Evolutionary conservation across 2,888 invertebrate species (phyloP), one percentile per base, ranked within the genome.

Genomic region (Hoplodrina blanda): DNA sequence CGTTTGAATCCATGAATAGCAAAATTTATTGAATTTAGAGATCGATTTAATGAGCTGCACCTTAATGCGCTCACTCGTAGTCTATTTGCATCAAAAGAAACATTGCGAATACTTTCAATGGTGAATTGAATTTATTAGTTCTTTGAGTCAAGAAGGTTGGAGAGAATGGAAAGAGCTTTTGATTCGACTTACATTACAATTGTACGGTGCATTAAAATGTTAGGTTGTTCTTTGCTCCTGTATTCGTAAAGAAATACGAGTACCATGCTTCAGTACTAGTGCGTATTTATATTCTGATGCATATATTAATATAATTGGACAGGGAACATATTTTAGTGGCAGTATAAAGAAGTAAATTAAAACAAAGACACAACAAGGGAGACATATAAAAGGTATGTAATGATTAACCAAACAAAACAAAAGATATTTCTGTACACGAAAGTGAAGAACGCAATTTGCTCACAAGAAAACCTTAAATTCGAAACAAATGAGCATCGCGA

Each of bases 1-100:
- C 79, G 74, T 80, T 81, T 66, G 80, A 70, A 80, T 80, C 59
- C 67, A 80, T 80, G 82, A 78, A 80, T 80, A 78, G 67, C 56
- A 60, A 70, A 74, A 82, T 78, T 74, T 78, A 82, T 82, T 70
- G 75, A 77, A 77, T 81, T 72, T 64, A 72, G 53, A 78, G 65
- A 74, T 81, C 65, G 55, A 41, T 65, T 62, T 80, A 81, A 81
- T 81, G 74, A 70, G 74, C 67, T 69, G 73, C 76, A 66, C 74
- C 59, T 81, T 73, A 69, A 55, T 52, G 53, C 49, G 56, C 56
- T 57, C 53, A 30, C 56, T 56, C 46, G 20, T 56, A 57, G 52
- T 77, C 59, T 72, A 65, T 81, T 78, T 77, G 55, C 78, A 68
- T 81, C 53, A 30, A 71, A 71, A 59, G 68, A 61, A 53, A 71